Conservation (phyloP, 2,888 invertebrate genomes). For the Drosophila niveifrons region DNA sequence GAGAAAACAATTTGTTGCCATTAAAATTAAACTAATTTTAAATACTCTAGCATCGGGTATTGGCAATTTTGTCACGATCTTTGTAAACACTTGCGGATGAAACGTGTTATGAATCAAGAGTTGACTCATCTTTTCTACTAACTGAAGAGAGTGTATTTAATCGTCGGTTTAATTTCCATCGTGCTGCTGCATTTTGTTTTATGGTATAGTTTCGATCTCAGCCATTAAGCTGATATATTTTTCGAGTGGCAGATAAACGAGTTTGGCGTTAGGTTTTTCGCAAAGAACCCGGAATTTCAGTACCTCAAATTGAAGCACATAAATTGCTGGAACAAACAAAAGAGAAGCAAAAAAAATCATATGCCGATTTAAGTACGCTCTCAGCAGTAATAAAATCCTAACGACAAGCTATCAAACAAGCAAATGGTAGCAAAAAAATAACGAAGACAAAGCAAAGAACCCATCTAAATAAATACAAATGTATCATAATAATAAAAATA, state of each 20-base stretch:
- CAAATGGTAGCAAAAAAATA: conserved; percentile 30
- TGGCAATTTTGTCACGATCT: conserved; percentile 20
- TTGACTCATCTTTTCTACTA: not conserved
- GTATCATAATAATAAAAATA: conserved; percentile 38
- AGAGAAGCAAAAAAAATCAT: conserved; percentile 38
- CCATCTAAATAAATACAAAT: conserved; percentile 61
- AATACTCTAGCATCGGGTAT: conserved; percentile 13
- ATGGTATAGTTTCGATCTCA: conserved; percentile 23
- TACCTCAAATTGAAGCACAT: conserved; percentile 62
- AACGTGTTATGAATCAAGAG: conserved; percentile 7
- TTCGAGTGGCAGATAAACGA: conserved; percentile 50
- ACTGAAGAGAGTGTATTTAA: conserved; percentile 13
- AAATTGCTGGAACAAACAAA: conserved; percentile 36
- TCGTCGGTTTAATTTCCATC: not conserved
- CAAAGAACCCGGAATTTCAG: conserved; percentile 70
- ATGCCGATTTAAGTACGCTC: conserved; percentile 56
- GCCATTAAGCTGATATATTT: conserved; percentile 49
- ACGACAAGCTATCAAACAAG: conserved; percentile 56
- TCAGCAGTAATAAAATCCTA: conserved; percentile 60
- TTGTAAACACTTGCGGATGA: not conserved
- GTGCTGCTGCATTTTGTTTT: conserved; percentile 6
- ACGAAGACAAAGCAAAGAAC: conserved; percentile 40
- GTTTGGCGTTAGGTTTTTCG: conserved; percentile 36
- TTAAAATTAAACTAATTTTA: conserved; percentile 38
- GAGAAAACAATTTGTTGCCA: conserved; percentile 44